Conservation (phyloP, 1,140 invertebrate genomes). For the Hypothenemus hampei region DNA sequence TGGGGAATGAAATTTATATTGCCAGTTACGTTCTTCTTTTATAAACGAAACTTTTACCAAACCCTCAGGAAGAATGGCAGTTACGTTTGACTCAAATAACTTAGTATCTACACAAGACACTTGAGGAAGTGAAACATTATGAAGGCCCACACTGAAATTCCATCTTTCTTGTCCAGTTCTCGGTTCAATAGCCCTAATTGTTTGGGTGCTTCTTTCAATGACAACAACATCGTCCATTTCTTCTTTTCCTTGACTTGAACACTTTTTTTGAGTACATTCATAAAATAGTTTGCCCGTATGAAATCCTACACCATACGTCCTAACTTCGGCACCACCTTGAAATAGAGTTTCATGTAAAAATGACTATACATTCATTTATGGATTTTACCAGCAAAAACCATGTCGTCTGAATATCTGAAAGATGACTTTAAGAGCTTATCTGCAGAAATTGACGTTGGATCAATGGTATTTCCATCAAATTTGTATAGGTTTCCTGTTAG, state of each 20-base stretch:
- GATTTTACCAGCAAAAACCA: slow-evolving; percentile 80
- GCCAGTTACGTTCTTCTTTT: slow-evolving; percentile 57
- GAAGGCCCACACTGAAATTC: slow-evolving; percentile 92
- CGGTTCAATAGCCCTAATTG: slow-evolving; percentile 80
- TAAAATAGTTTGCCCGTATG: slow-evolving; percentile 71
- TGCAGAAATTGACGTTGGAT: slow-evolving; percentile 78
- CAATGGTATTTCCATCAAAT: slow-evolving; percentile 83
- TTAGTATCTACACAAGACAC: slow-evolving; percentile 39
- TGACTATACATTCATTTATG: slow-evolving; percentile 2
- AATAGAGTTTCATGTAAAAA: slow-evolving; percentile 10
- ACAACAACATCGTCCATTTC: slow-evolving; percentile 65
- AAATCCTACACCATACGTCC: slow-evolving; percentile 68
- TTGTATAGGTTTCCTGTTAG: slow-evolving; percentile 85
- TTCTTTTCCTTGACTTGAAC: slow-evolving; percentile 52
- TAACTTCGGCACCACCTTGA: slow-evolving; percentile 59
- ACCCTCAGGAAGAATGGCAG: slow-evolving; percentile 70
- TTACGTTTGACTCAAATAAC: slow-evolving; percentile 52
- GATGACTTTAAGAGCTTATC: slow-evolving; percentile 80
- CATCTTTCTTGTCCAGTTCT: slow-evolving; percentile 80
- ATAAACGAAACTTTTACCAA: slow-evolving; percentile 60
- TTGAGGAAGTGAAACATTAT: slow-evolving; percentile 65
- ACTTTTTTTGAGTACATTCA: slow-evolving; percentile 71
- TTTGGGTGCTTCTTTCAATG: slow-evolving; percentile 75
- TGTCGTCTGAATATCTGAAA: slow-evolving; percentile 76
- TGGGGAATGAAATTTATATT: slow-evolving; percentile 73